Evolutionary conservation across 2,797 vertebrate genomes (phyloP).

Genomic region (Scyliorhinus canicula): DNA sequence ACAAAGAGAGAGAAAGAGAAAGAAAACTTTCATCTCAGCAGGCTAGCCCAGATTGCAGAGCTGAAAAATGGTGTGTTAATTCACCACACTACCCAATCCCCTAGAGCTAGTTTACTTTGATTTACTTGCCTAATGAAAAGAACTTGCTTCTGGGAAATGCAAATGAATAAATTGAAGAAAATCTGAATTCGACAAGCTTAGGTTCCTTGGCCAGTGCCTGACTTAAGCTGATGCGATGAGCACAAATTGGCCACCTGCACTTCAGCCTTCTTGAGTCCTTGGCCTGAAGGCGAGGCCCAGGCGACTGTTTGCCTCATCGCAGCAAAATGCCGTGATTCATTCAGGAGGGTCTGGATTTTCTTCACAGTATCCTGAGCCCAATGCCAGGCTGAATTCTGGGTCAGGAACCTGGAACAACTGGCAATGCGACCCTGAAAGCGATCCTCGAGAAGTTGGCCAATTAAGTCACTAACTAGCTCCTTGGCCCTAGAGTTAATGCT

Average conservation of each 20-base stretch:
- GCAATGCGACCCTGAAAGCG: too few relatives aligned
- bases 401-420: too few relatives aligned
- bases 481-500: too few relatives aligned
- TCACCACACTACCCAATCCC: background rate
- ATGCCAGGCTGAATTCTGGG: too few relatives aligned
- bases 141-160: conserved; percentile 26
- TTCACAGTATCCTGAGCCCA: background rate
- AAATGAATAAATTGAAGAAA: conserved; percentile 11
- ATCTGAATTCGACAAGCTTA: background rate
- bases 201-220: background rate
- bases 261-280: background rate
- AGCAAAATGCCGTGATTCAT: too few relatives aligned
- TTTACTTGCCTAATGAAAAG: background rate
- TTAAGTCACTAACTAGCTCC: too few relatives aligned
- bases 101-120: conserved; percentile 26
- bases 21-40: conserved; percentile 30
- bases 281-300: background rate
- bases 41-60: background rate
- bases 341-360: background rate
- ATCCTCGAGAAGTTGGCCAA: too few relatives aligned
- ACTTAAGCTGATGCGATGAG: conserved; percentile 42
- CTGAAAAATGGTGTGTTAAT: background rate
- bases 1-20: background rate
- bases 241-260: conserved; percentile 51
- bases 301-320: too few relatives aligned